A percentile compares a stretch with the other conserved stretches of the same genome.
Evolutionary conservation across 2,888 invertebrate genomes (phyloP).

Genomic region (Agrilus cyanescens): DNA sequence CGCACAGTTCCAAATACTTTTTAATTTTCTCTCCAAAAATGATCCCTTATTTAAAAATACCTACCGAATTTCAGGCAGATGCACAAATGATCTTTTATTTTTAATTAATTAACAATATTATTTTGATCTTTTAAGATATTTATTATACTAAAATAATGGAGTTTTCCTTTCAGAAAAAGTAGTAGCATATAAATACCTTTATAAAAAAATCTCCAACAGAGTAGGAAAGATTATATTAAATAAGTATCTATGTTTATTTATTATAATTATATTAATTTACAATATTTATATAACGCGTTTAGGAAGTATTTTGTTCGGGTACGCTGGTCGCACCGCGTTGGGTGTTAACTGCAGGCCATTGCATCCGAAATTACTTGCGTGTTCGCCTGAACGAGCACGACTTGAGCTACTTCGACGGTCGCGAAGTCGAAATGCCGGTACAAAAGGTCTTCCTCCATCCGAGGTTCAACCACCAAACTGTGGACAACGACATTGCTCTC

Average conservation of each 20-base stretch:
- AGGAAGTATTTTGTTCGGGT: constrained; percentile 86
- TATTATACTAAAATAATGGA: too few relatives aligned
- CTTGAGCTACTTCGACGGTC: constrained; percentile 57
- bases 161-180: too few relatives aligned
- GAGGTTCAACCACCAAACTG: constrained; percentile 74
- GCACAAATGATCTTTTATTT: too few relatives aligned
- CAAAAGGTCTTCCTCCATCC: constrained; percentile 71
- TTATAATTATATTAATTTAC: neutral
- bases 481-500: constrained; percentile 86
- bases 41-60: too few relatives aligned
- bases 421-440: constrained; percentile 66
- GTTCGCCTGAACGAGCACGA: constrained; percentile 83
- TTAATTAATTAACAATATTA: too few relatives aligned
- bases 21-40: too few relatives aligned
- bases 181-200: too few relatives aligned
- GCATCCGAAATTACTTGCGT: constrained; percentile 62
- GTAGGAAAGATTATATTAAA: neutral
- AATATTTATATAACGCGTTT: constrained; percentile 15
- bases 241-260: neutral
- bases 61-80: too few relatives aligned
- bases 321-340: constrained; percentile 70
- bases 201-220: too few relatives aligned
- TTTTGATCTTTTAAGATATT: too few relatives aligned
- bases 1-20: too few relatives aligned
- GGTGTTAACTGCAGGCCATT: constrained; percentile 83